phyloP scores from a whole-genome alignment of 2,113 vertebrate genomes.

The Porphyrio hochstetteri region DNA sequence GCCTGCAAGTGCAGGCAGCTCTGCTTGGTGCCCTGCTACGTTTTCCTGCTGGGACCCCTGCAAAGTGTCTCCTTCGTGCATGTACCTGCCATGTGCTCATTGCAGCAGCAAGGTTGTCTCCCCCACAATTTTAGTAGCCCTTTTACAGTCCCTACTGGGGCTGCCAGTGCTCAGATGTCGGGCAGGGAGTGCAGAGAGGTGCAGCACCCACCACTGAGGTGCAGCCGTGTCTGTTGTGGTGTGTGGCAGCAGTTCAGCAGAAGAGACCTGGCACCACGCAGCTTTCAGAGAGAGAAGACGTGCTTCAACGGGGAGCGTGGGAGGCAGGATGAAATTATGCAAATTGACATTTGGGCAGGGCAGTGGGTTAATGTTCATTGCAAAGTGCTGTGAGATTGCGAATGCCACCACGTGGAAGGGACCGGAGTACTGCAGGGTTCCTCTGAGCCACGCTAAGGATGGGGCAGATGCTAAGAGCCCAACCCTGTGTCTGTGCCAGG shows the following conservation, averaged over 20 bases:
- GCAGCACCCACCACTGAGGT: not conserved
- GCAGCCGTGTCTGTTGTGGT: not conserved
- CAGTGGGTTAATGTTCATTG: conserved; percentile 24
- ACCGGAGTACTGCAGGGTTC: not conserved
- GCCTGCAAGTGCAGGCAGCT: not conserved
- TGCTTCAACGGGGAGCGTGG: not conserved
- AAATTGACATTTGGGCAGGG: not conserved
- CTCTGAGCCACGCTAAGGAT: fast-evolving
- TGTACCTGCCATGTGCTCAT: not conserved
- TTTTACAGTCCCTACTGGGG: not conserved
- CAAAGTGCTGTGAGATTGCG: not conserved
- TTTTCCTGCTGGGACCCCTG: not conserved
- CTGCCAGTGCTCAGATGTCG: not conserved
- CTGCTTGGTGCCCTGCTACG: fast-evolving
- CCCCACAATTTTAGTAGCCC: not conserved
- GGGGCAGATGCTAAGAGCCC: not conserved
- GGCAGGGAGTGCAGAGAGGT: not conserved
- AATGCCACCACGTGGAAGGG: not conserved
- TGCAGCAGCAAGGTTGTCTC: not conserved
- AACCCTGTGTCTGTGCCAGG: fast-evolving
- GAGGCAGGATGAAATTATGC: not conserved
- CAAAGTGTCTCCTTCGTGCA: not conserved
- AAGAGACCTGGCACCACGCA: not conserved
- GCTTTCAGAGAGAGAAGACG: not conserved
- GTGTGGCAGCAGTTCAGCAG: not conserved